Evolutionary conservation across 2,888 invertebrate species (phyloP).

Genomic region (Heterodera filipjevi): DNA sequence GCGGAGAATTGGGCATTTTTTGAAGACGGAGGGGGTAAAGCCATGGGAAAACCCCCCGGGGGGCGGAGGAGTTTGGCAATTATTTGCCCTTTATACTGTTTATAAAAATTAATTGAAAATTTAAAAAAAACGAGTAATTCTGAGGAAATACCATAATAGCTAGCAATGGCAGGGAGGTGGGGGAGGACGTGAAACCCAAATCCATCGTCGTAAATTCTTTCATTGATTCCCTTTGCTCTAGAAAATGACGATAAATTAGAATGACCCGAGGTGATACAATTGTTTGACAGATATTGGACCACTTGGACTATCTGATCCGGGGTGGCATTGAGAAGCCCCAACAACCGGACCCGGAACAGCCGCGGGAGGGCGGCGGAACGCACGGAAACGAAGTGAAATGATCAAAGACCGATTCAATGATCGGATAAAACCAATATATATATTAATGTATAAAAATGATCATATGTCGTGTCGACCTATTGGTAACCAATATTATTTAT

Average conservation of each 20-base stretch:
- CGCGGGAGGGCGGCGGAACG: background rate
- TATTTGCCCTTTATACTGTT: too few species aligned
- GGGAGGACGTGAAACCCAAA: too few species aligned
- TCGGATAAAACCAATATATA: background rate
- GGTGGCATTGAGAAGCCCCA: background rate
- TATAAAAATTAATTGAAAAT: background rate
- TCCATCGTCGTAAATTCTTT: too few species aligned
- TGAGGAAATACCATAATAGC: background rate
- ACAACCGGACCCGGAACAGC: background rate
- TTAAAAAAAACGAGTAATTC: background rate
- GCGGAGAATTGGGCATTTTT: too few species aligned
- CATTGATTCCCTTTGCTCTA: too few species aligned
- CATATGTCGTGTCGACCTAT: too few species aligned
- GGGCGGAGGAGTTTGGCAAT: background rate
- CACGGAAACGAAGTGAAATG: background rate
- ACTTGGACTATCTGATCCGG: constrained; percentile 9
- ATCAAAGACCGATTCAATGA: background rate
- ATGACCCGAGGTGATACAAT: too few species aligned
- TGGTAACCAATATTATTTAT: too few species aligned
- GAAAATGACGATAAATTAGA: too few species aligned
- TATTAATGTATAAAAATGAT: background rate
- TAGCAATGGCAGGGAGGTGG: too few species aligned
- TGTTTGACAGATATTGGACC: constrained; percentile 6
- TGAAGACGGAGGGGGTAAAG: background rate
- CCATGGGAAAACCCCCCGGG: background rate